These are phyloP conservation scores for Ammodytes marinus DNA, from an alignment of 2,113 vertebrate species.

Conservation along the genomic window DNA sequence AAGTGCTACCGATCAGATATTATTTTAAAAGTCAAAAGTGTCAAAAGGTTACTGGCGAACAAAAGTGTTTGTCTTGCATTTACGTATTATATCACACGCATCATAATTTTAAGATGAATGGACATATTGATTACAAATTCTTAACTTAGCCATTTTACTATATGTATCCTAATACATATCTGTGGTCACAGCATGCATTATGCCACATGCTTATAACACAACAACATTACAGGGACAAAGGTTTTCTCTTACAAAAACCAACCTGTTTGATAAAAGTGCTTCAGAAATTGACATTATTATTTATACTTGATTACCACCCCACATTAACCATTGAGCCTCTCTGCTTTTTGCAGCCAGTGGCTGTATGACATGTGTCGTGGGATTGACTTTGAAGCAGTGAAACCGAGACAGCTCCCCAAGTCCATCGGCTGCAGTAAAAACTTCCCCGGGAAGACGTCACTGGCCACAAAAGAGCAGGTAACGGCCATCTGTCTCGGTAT, in stretches of 20 bases:
- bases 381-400: constrained; percentile 95
- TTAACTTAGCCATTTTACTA: not conserved
- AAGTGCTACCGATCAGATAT: not conserved
- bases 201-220: not conserved
- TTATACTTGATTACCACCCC: not conserved
- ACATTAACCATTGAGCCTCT: not conserved
- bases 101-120: not conserved
- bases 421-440: constrained; percentile 98
- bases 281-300: not conserved
- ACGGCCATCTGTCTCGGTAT: not conserved
- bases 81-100: not conserved
- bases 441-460: constrained; percentile 90
- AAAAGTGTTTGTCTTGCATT: not conserved
- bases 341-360: constrained; percentile 88
- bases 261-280: constrained; percentile 16
- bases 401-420: constrained; percentile 92
- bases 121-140: not conserved
- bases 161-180: not conserved
- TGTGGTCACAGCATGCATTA: not conserved
- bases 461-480: constrained; percentile 91
- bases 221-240: not conserved
- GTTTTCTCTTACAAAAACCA: not conserved
- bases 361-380: constrained; percentile 94
- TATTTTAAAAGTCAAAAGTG: not conserved
- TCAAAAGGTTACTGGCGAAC: not conserved